Evolutionary conservation across 2,797 vertebrate genomes (phyloP), one percentile per base, ranked within the genome.

Genomic region (Phoebastria nigripes): DNA sequence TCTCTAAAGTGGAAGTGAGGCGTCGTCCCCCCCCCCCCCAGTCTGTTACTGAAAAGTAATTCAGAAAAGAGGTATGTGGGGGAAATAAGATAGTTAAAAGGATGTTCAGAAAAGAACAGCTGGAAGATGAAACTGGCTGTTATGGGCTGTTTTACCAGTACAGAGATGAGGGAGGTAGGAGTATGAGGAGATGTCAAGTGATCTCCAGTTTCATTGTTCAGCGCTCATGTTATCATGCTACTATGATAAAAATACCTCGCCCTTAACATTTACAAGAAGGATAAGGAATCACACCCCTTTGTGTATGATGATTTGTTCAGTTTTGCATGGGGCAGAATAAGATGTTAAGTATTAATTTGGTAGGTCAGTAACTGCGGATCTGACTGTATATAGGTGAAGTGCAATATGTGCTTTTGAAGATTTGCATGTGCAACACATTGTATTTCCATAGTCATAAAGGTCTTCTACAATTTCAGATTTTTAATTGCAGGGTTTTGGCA

Each of bases 341-440:
- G 82, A 39, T 29, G 29, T 55, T 16, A 5, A 7, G 14, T 12
- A 3, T 25, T 39, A 1, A 3, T 56, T 42, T 25, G 35, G 18
- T 20, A 24, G 61, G 52, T 77, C 28, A 26, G 47, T 35, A 22
- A 21, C n/a, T 22, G 35, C 2, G 0, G 17, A 15, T 54, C 22
- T 19, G 46, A 2, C 56, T 18, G 52, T 9, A 3, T 7, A 0
- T 1, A 31, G 25, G 37, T 54, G 47, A 41, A 33, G 37, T 2
- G 49, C 19, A 10, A 0, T 4, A 1, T 2, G 25, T 29, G 58
- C 52, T 37, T 65, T 31, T 58, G 80, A 22, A 62, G 66, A 15
- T 54, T 56, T 90, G 44, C 3, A 1, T 20, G 35, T 14, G 1
- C 22, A 29, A 3, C 10, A 0, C 11, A 1, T 11, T 3, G 6